phyloP scores from a whole-genome alignment of 2,888 invertebrate species.

The Nemoura dubitans region DNA sequence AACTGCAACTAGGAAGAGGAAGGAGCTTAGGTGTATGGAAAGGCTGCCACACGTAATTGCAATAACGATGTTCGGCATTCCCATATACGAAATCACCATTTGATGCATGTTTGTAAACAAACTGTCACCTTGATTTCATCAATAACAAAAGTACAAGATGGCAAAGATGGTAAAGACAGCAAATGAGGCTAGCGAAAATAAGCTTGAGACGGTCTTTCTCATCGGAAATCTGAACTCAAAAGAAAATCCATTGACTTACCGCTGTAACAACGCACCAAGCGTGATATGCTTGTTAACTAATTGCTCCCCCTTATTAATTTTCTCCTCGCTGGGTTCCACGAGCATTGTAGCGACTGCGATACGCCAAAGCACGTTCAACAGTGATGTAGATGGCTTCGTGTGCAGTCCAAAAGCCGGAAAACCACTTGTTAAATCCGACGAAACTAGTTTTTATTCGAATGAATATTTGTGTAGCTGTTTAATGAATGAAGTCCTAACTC shows the following conservation, averaged over 20 bases:
- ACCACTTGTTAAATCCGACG: not conserved
- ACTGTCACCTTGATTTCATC: not conserved
- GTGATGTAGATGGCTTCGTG: no score
- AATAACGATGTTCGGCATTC: not conserved
- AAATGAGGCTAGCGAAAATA: no score
- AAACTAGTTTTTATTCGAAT: not conserved
- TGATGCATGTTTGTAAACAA: not conserved
- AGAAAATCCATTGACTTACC: conserved; percentile 2
- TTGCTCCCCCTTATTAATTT: not conserved
- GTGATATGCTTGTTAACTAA: not conserved
- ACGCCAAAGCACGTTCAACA: not conserved
- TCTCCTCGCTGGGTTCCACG: not conserved
- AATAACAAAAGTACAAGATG: no score
- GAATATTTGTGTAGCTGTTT: not conserved
- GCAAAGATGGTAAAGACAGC: no score
- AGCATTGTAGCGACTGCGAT: not conserved
- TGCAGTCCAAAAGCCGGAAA: not conserved
- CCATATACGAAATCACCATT: not conserved
- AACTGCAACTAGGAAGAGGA: not conserved
- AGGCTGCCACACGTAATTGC: not conserved
- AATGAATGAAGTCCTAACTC: not conserved
- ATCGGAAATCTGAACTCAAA: not conserved
- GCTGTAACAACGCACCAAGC: conserved; percentile 18
- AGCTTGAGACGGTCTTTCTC: no score
- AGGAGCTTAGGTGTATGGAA: not conserved